Conservation (phyloP, 1,140 invertebrate genomes). For the Cheumatopsyche charites region DNA sequence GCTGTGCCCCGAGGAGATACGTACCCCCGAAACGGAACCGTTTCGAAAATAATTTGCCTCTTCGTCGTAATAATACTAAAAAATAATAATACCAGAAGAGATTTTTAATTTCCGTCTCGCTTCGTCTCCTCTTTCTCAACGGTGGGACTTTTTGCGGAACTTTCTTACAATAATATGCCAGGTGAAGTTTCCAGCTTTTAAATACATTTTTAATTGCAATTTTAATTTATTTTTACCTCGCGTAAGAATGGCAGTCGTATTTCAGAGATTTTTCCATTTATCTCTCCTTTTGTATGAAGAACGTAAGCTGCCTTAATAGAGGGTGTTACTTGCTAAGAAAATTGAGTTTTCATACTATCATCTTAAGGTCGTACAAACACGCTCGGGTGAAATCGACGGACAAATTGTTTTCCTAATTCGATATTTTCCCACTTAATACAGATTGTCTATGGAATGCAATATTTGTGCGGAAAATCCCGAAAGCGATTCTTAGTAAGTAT, state of each 20-base stretch:
- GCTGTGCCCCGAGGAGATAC: slow-evolving; percentile 26
- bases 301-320: slow-evolving; percentile 32
- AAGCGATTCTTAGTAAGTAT: slow-evolving; percentile 13
- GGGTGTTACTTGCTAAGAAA: slow-evolving; percentile 29
- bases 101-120: slow-evolving; percentile 42
- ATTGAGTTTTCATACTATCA: slow-evolving; percentile 37
- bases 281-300: slow-evolving; percentile 13
- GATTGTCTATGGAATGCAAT: slow-evolving; percentile 33
- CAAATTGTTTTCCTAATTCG: slow-evolving; percentile 38
- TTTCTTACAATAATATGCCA: slow-evolving; percentile 20
- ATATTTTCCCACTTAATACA: slow-evolving; percentile 36
- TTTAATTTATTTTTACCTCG: not conserved
- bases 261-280: slow-evolving; percentile 3
- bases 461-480: slow-evolving; percentile 25
- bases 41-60: slow-evolving; percentile 39
- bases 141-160: not conserved
- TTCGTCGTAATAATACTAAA: slow-evolving; percentile 13
- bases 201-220: slow-evolving; percentile 19
- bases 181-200: slow-evolving; percentile 6
- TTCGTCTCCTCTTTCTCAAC: not conserved
- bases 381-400: slow-evolving; percentile 21
- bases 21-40: slow-evolving; percentile 28
- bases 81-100: slow-evolving; percentile 37
- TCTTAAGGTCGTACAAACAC: slow-evolving; percentile 21
- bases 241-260: too few species aligned